A percentile compares a stretch with the other conserved stretches of the same genome.
phyloP scores from a whole-genome alignment of 2,797 vertebrate genomes.

The Oreortyx pictus region DNA sequence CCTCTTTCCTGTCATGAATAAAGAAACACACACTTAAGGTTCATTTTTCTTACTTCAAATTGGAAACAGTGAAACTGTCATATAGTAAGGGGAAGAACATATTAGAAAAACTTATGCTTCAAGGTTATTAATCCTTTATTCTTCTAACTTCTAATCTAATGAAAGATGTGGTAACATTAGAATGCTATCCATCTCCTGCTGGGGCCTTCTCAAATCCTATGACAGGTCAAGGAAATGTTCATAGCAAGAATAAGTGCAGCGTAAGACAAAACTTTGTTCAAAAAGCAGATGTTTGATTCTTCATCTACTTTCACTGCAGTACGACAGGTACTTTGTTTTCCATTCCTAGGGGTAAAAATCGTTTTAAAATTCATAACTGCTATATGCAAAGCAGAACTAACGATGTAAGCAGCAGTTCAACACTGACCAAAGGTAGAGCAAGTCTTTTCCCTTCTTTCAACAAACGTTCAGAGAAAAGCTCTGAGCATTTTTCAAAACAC shows the following conservation, averaged over 20 bases:
- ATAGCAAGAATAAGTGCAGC: not conserved
- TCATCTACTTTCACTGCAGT: not conserved
- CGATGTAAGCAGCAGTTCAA: not conserved
- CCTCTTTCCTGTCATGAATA: not conserved
- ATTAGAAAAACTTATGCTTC: not conserved
- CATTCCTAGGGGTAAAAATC: not conserved
- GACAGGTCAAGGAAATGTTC: not conserved
- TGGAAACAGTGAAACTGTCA: not conserved
- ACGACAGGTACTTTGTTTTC: not conserved
- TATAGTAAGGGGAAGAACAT: not conserved
- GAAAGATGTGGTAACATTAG: not conserved
- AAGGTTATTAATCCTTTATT: not conserved
- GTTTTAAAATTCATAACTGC: not conserved
- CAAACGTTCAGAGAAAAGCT: not conserved
- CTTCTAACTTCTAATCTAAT: not conserved
- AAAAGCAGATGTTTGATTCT: not conserved
- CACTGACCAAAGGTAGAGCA: not conserved
- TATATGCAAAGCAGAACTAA: not conserved
- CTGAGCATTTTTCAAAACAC: not conserved
- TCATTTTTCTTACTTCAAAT: not conserved
- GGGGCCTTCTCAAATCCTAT: not conserved
- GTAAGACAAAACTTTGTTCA: conserved; percentile 1
- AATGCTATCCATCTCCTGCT: not conserved
- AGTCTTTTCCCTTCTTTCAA: not conserved
- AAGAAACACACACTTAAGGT: not conserved